phyloP scores from a whole-genome alignment of 1,140 invertebrate species.

The Papilio machaon region DNA sequence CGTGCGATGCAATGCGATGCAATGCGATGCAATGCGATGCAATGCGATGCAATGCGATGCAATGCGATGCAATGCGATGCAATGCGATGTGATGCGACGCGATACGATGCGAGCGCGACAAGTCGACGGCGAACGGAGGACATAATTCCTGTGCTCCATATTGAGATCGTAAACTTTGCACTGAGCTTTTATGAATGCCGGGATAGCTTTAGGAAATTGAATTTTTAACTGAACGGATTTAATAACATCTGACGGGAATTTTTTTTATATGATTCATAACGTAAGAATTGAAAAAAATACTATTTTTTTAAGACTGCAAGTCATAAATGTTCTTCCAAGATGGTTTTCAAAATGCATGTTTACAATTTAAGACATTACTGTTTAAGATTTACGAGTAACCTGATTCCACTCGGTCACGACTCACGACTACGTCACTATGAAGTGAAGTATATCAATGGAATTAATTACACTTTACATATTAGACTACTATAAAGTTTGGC shows the following conservation, averaged over 20 bases:
- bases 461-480: too few relatives aligned
- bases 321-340: not conserved
- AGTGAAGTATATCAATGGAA: too few relatives aligned
- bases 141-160: slow-evolving; percentile 6
- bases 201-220: slow-evolving; percentile 15
- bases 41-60: too few relatives aligned
- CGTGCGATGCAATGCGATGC: too few relatives aligned
- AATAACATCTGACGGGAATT: not conserved
- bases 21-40: too few relatives aligned
- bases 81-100: not conserved
- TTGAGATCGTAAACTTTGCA: slow-evolving; percentile 21
- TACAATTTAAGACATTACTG: too few relatives aligned
- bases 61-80: not conserved
- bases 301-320: not conserved
- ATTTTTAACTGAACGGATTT: slow-evolving; percentile 24
- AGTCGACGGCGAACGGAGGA: not conserved
- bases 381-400: too few relatives aligned
- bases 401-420: too few relatives aligned
- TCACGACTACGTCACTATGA: too few relatives aligned
- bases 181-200: not conserved
- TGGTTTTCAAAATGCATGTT: too few relatives aligned
- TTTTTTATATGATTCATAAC: not conserved
- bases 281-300: not conserved
- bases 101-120: not conserved
- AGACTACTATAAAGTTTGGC: too few relatives aligned